Evolutionary conservation across 2,113 vertebrate genomes (phyloP).

Genomic region (Xiphias gladius): DNA sequence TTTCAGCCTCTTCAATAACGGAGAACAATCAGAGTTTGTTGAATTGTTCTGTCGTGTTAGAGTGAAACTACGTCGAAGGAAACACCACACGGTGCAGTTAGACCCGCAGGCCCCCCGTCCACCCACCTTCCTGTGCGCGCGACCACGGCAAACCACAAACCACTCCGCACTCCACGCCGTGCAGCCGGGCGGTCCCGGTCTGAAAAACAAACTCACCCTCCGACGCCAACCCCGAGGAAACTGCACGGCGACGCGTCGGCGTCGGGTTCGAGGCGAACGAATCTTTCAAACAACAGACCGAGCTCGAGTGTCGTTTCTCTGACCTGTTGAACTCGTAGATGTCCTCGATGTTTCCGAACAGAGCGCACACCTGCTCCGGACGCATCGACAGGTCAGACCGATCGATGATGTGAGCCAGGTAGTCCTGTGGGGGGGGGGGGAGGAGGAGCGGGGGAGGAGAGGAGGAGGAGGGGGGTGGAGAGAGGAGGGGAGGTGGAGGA

Average conservation of each 20-base stretch:
- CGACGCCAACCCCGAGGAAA: slow-evolving; percentile 1
- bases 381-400: slow-evolving; percentile 85
- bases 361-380: slow-evolving; percentile 87
- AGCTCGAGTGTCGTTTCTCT: slow-evolving; percentile 30
- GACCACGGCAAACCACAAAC: slow-evolving; percentile 4
- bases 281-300: neutral
- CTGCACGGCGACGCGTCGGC: neutral
- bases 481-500: no score
- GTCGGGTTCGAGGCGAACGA: neutral
- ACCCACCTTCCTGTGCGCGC: no score
- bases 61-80: no score
- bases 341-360: slow-evolving; percentile 94
- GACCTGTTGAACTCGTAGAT: slow-evolving; percentile 95
- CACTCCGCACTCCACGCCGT: neutral
- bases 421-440: slow-evolving; percentile 84
- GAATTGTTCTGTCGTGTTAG: no score
- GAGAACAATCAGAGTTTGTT: no score
- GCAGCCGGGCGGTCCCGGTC: neutral
- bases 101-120: no score
- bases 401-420: slow-evolving; percentile 94
- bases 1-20: no score
- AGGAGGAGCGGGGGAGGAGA: neutral
- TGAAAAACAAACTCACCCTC: slow-evolving; percentile 18
- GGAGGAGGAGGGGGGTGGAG: no score
- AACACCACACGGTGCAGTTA: no score